Base-by-base conservation (phyloP, 2,888 invertebrate species). In the Invenusta paracnida region DNA sequence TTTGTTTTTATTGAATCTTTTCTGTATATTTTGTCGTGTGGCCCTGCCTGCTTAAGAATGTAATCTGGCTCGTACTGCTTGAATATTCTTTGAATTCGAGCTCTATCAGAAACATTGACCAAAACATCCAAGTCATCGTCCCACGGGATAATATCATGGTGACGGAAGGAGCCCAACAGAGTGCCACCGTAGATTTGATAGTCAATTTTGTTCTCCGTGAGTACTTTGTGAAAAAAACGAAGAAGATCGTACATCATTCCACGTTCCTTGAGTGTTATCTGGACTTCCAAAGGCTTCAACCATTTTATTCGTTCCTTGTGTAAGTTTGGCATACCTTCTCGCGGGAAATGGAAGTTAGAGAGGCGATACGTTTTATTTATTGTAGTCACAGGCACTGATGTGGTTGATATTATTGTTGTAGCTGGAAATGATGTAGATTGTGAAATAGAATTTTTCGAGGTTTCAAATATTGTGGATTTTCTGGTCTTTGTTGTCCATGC, bases 71-170 rank as follows among this genome's bases (percentile, higher is more conserved):
- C 29, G 1, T 67, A 83, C 1, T 5, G 5, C 48, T 31, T 28
- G 23, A 83, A 66, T 2, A 66, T 1, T 5, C 1, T 23, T 30
- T 73, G 17, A 2, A 87, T 31, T 5, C 13, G 17, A n/a, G 29
- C 13, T 0, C 85, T n/a, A 11, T 86, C 29, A 17, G 66, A 0
- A 23, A 29, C 17, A 23, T 48, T 30, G 81, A 86, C 85, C 31
- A 87, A 84, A 25, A 88, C 67, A 82, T 88, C 88, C 13, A 88
- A 30, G 81, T 88, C 88, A 28, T 88, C 88, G 48, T 88, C 88
- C 88, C 88, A 88, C 0, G 88, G 88, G 0, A 88, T 85, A 67
- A 88, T 83, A 86, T 87, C 87, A 82, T 88, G 88, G 66, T 88
- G 88, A 27, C 88, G 83, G 67, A 82, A 88, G 0, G 88, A 88